These are phyloP conservation scores for Melanchra persicariae DNA, from an alignment of 2,888 invertebrate species.

Conservation along the genomic window DNA sequence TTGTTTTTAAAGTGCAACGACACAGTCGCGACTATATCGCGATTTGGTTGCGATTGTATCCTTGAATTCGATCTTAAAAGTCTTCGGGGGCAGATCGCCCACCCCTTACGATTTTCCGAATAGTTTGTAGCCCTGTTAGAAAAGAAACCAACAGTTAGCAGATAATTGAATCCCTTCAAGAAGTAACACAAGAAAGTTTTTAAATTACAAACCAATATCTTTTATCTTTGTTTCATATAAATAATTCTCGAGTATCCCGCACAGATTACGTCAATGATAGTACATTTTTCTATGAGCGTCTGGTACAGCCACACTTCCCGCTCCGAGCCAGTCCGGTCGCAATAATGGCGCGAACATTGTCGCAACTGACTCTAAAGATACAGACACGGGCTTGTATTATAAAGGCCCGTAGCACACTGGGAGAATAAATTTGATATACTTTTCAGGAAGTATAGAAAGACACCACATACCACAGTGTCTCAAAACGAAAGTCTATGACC, in stretches of 20 bases:
- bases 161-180: neutral
- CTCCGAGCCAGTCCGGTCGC: constrained; percentile 23
- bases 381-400: constrained; percentile 22
- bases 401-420: constrained; percentile 27
- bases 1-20: no score
- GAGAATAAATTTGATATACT: neutral
- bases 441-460: neutral
- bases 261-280: constrained; percentile 43
- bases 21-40: no score
- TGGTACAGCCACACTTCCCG: constrained; percentile 53
- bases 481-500: no score
- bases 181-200: neutral
- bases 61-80: no score
- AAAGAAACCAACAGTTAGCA: neutral
- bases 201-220: neutral
- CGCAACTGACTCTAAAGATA: constrained; percentile 55
- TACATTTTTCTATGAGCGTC: constrained; percentile 50
- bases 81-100: no score
- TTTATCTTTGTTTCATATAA: neutral
- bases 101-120: no score
- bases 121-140: no score
- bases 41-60: no score
- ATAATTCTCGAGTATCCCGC: constrained; percentile 1
- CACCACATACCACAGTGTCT: no score
- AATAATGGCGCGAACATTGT: constrained; percentile 67